Conservation (phyloP, 2,888 invertebrate species). For the Spatulosminthurus flaviceps region DNA sequence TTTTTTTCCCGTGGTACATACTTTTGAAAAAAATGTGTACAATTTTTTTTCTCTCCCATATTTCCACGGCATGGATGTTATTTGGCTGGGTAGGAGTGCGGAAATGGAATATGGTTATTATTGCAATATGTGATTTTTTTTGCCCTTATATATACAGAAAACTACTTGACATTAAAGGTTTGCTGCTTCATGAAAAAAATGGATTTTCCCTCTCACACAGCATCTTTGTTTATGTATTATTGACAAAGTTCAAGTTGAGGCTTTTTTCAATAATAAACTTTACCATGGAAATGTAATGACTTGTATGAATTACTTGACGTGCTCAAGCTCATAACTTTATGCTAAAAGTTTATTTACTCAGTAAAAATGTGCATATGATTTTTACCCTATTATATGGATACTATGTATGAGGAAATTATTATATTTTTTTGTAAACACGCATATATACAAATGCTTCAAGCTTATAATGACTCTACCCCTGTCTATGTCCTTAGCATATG, state of each 20-base stretch:
- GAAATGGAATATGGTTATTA: slow-evolving; percentile 1
- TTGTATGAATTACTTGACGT: not conserved
- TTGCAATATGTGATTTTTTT: not conserved
- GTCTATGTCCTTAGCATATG: too few species aligned
- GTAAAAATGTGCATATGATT: not conserved
- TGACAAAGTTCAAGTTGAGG: not conserved
- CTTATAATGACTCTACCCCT: too few species aligned
- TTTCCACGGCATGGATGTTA: not conserved
- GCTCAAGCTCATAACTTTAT: slow-evolving; percentile 2
- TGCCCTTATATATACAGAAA: not conserved
- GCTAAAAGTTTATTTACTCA: not conserved
- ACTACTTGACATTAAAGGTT: too few species aligned
- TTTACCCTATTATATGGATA: too few species aligned
- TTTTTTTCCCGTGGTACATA: not conserved
- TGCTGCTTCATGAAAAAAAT: too few species aligned
- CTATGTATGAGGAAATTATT: too few species aligned
- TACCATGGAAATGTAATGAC: not conserved
- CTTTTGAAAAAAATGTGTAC: not conserved
- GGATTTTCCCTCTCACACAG: too few species aligned
- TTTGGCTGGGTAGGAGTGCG: not conserved
- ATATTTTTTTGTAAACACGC: too few species aligned
- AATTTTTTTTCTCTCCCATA: not conserved
- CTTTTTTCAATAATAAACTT: not conserved
- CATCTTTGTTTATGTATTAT: too few species aligned
- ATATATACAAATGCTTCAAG: too few species aligned